Conservation (phyloP, 2,797 vertebrate genomes). For the Heteromormyrus szaboi region DNA sequence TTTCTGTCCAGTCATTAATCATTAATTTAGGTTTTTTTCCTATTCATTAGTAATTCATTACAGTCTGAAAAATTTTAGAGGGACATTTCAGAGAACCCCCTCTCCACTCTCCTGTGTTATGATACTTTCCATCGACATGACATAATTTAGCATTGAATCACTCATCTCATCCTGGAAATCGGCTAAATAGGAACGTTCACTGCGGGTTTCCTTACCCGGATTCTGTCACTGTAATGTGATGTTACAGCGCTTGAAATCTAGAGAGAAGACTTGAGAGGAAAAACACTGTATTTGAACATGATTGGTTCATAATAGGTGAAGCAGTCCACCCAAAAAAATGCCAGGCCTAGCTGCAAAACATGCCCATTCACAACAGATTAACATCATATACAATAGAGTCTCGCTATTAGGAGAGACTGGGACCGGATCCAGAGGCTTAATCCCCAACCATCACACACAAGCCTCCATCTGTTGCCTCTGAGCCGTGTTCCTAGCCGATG, state of each 20-base stretch:
- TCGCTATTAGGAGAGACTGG: conserved; percentile 20
- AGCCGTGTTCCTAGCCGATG: conserved; percentile 48
- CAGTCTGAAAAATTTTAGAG: not conserved
- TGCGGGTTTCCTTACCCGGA: not conserved
- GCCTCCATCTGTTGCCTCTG: conserved; percentile 68
- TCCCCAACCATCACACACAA: conserved; percentile 58
- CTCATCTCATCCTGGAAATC: not conserved
- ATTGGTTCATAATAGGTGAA: not conserved
- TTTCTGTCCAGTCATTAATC: conserved; percentile 3
- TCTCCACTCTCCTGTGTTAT: not conserved
- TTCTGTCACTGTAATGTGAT: not conserved
- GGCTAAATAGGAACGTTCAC: not conserved
- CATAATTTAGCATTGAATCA: not conserved
- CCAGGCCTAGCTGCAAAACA: not conserved
- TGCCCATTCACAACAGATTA: conserved; percentile 17
- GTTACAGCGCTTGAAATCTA: not conserved
- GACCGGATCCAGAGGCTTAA: conserved; percentile 57
- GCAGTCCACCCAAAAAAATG: not conserved
- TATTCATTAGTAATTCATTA: conserved; percentile 13
- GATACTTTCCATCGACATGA: not conserved
- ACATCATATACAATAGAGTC: conserved; percentile 14
- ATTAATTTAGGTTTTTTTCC: not conserved
- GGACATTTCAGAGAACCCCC: not conserved
- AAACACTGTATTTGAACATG: conserved; percentile 4
- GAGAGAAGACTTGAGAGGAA: not conserved